Percentiles rank a stretch among this genome's conserved stretches.
Conservation (phyloP, 2,888 invertebrate genomes). For the Acanthoscelides obtectus region DNA sequence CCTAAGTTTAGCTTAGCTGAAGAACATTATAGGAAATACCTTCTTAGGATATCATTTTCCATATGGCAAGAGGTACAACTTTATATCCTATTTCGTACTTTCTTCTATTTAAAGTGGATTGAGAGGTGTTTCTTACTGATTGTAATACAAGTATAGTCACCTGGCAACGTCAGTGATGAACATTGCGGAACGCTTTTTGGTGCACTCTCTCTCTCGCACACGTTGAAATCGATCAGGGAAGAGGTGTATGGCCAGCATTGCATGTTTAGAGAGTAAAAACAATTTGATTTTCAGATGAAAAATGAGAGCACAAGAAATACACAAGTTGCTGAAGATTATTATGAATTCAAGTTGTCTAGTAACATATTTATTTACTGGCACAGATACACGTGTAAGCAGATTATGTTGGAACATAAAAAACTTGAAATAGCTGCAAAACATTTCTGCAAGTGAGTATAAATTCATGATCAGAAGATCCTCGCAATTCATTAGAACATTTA, state of each 20-base stretch:
- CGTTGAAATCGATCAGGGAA: no score
- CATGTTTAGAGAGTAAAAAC: no score
- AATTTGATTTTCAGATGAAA: slow-evolving; percentile 49
- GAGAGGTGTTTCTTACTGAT: not conserved
- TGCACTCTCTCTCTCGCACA: no score
- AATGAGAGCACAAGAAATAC: slow-evolving; percentile 51
- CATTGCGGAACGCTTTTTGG: no score
- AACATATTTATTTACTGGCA: slow-evolving; percentile 39
- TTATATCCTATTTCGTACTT: no score
- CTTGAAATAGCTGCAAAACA: slow-evolving; percentile 47
- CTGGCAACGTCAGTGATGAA: no score
- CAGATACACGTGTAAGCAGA: slow-evolving; percentile 31
- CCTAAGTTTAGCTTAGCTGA: slow-evolving; percentile 56
- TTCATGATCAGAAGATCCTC: not conserved
- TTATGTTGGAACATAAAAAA: slow-evolving; percentile 29
- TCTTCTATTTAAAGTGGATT: not conserved
- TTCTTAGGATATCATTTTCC: slow-evolving; percentile 48
- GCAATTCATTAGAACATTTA: not conserved
- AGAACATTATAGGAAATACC: slow-evolving; percentile 50
- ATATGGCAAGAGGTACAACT: slow-evolving; percentile 50
- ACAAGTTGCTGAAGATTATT: slow-evolving; percentile 70
- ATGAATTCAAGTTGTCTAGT: slow-evolving; percentile 50
- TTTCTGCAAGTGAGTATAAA: slow-evolving; percentile 49
- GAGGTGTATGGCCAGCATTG: no score
- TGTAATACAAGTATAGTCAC: no score